Percentiles rank a stretch among this genome's conserved stretches.
phyloP scores from a whole-genome alignment of 2,888 invertebrate genomes.

The Fragum sueziense region DNA sequence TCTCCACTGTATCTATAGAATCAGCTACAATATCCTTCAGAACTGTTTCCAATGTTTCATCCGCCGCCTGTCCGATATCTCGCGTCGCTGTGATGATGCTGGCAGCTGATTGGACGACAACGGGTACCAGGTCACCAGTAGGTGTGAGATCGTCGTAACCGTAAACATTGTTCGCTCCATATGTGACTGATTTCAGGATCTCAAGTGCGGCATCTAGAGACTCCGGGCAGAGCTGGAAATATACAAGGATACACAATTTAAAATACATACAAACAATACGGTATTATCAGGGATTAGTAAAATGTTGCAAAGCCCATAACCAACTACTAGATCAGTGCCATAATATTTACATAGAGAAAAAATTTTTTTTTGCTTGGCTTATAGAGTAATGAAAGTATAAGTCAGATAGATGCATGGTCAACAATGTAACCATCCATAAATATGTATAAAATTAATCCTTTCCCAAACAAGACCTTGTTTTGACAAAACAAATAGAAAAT shows the following conservation, averaged over 20 bases:
- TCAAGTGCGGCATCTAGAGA: slow-evolving; percentile 59
- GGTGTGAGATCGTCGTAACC: slow-evolving; percentile 49
- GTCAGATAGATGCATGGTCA: no score
- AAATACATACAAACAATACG: neutral
- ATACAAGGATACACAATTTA: slow-evolving; percentile 3
- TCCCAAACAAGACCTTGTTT: no score
- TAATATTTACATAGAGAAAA: no score
- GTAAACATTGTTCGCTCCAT: slow-evolving; percentile 47
- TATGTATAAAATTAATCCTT: no score
- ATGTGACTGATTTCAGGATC: slow-evolving; percentile 55
- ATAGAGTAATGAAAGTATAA: no score
- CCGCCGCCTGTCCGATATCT: slow-evolving; percentile 8
- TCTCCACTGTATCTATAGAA: slow-evolving; percentile 54
- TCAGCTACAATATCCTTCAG: slow-evolving; percentile 48
- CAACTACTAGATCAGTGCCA: no score
- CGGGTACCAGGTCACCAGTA: slow-evolving; percentile 59
- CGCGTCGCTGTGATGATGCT: slow-evolving; percentile 69
- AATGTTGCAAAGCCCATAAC: no score
- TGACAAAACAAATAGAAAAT: no score
- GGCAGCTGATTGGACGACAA: slow-evolving; percentile 66
- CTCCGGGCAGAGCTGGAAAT: slow-evolving; percentile 62
- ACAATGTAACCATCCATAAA: no score
- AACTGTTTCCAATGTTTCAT: slow-evolving; percentile 28
- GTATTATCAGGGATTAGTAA: neutral
- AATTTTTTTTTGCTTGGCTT: no score